Base-by-base conservation (phyloP, 2,797 vertebrate genomes). In the Phalanger gymnotis region DNA sequence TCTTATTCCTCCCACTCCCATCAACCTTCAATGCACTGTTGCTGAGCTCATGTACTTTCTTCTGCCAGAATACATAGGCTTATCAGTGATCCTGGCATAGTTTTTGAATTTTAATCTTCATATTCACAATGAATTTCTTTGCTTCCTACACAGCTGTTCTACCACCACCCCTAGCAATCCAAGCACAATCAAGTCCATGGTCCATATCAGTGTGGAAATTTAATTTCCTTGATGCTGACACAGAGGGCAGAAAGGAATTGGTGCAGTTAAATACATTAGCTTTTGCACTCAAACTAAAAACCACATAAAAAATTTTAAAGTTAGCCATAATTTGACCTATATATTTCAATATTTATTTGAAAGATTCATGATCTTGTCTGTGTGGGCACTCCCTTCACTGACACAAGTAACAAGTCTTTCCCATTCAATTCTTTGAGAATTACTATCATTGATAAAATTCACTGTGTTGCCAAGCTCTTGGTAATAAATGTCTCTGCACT, bases 151-250 rank as follows among this genome's bases (percentile, higher is more conserved):
- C 91, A 58, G 92, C 87, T 91, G 54, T 52, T 93, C 55, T 96
- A 81, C 56, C 25, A 34, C 58, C 58, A 73, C 66, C 34, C 66
- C 66, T 73, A 19, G n/a, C 66, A 73, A 30, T 55, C 4, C 89
- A 56, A 87, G 54, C 54, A 66, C 73, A 93, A 0, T 2, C 58
- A 87, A 56, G 53, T 92, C 51, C 47, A 40, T 30, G 54, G n/a
- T 58, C 51, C 25, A 90, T 25, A 34, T 55, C 22, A 94, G 56
- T 61, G 95, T 90, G 87, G 51, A 91, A 96, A 55, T 1, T 14
- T 92, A 34, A 1, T 92, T 66, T 92, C 89, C 92, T 73, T 61
- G 54, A 95, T 91, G 95, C 87, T 94, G 57, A 91, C 91, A 81
- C 53, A 91, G 54, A 53, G 90, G 53, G 6, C 11, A 53, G 16